Conservation (phyloP, 2,113 vertebrate species). For the Nibea albiflora region DNA sequence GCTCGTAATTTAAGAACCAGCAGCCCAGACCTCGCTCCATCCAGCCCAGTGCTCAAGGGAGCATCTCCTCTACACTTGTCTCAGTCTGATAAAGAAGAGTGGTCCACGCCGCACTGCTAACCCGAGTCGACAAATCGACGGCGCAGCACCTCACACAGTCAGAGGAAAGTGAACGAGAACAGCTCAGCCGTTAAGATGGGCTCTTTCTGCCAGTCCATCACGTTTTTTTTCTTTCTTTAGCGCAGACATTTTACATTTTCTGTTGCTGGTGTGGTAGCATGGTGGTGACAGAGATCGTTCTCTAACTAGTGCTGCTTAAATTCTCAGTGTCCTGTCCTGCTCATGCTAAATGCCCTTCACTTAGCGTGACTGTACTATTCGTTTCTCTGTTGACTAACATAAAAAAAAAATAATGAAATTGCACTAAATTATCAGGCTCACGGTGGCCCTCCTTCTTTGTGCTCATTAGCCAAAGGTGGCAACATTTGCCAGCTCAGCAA, state of each 20-base stretch:
- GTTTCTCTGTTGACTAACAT: not conserved
- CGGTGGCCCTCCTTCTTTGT: not conserved
- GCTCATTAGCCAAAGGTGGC: not conserved
- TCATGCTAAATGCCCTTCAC: not conserved
- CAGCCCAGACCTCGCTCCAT: constrained; percentile 35
- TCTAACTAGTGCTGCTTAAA: not conserved
- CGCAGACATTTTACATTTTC: not conserved
- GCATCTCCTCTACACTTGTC: constrained; percentile 54
- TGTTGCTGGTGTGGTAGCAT: not conserved
- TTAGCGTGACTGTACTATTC: not conserved
- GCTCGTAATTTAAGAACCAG: constrained; percentile 75
- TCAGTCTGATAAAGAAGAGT: constrained; percentile 65
- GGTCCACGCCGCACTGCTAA: constrained; percentile 52
- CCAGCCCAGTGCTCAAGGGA: constrained; percentile 53
- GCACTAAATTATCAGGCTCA: too few relatives aligned
- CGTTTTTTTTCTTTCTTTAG: not conserved
- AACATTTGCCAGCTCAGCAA: not conserved
- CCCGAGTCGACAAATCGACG: constrained; percentile 51
- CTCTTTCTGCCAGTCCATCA: constrained; percentile 14
- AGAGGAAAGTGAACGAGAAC: constrained; percentile 43
- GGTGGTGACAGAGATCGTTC: not conserved
- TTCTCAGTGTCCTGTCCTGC: not conserved
- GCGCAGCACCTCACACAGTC: constrained; percentile 15
- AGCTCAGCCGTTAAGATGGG: not conserved
- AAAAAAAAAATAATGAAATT: not conserved